Evolutionary conservation across 2,113 vertebrate genomes (phyloP), one percentile per base, ranked within the genome.

Genomic region (Corythornis cristatus): DNA sequence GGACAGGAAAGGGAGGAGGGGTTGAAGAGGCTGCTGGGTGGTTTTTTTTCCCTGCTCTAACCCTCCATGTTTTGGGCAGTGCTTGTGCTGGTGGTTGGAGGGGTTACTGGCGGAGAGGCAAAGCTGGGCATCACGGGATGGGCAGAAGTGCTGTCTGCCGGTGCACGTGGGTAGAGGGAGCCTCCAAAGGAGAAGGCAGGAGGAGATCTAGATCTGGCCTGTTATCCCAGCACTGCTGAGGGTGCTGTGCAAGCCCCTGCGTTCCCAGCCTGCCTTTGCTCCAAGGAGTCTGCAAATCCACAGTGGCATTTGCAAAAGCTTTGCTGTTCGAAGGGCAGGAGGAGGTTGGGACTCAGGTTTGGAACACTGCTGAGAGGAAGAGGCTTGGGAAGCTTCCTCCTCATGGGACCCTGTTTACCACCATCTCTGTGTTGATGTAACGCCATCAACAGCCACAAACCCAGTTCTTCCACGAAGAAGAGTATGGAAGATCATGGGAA

Each of bases 1-100:
- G 99, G 97, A 15, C 33, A 18, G 29, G 50, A 45, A 51, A 26
- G 8, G 54, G 35, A 43, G 25, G 56, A 72, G 28, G 21, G 37
- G 12, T 9, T 35, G 61, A 42, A 76, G 70, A 65, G 33, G 15
- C 43, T 68, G 43, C 33, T 54, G 8, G 58, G 43, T 67, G 56
- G 53, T 0, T 2, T 42, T 45, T 33, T 54, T 33, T 43, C 40
- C 37, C 42, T 22, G 10, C 43, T 67, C 42, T 40, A 45, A 22
- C 31, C 21, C 40, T 62, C 50, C 8, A 0, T 1, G 43, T 84
- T 67, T 65, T 13, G 31, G 60, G 56, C 58, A 51, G 43, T 33
- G 15, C 6, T 61, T 82, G n/a, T 50, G 8, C 48, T 4, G 11
- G 10, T 40, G 19, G 20, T 23, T 68, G 4, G 10, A 6, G 26